Conservation (phyloP, 1,140 invertebrate species). For the Acarapis woodi region DNA sequence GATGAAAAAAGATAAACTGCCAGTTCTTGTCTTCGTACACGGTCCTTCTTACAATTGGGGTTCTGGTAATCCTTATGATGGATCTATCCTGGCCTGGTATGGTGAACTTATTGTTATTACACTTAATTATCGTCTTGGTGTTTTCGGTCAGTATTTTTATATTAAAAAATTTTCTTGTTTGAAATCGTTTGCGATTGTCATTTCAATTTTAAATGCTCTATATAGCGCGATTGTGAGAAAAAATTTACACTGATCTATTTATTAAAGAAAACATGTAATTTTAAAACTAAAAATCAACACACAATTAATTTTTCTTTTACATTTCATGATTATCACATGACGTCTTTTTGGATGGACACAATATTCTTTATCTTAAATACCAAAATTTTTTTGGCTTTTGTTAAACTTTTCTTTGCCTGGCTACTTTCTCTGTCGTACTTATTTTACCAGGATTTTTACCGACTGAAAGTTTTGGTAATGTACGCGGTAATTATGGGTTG, state of each 20-base stretch:
- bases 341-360: too few relatives aligned
- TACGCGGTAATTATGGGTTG: slow-evolving; percentile 49
- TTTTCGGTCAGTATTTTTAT: slow-evolving; percentile 40
- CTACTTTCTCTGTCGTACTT: not conserved
- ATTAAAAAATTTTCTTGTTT: slow-evolving; percentile 16
- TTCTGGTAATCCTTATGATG: slow-evolving; percentile 81
- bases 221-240: too few relatives aligned
- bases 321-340: too few relatives aligned
- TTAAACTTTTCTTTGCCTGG: not conserved
- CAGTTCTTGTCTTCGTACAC: slow-evolving; percentile 78
- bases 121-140: slow-evolving; percentile 83
- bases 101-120: slow-evolving; percentile 84
- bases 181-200: not conserved
- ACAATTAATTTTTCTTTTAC: too few relatives aligned
- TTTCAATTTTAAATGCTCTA: not conserved
- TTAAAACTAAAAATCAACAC: too few relatives aligned
- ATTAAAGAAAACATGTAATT: too few relatives aligned
- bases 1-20: too few relatives aligned
- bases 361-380: too few relatives aligned
- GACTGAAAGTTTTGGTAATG: slow-evolving; percentile 6
- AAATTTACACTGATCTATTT: too few relatives aligned
- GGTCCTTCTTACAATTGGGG: slow-evolving; percentile 90
- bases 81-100: slow-evolving; percentile 63
- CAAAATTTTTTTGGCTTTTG: not conserved
- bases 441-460: slow-evolving; percentile 10